Conservation (phyloP, 30 jellyfish, hydroid and myxozoan genomes). For the Morbakka virulenta region DNA sequence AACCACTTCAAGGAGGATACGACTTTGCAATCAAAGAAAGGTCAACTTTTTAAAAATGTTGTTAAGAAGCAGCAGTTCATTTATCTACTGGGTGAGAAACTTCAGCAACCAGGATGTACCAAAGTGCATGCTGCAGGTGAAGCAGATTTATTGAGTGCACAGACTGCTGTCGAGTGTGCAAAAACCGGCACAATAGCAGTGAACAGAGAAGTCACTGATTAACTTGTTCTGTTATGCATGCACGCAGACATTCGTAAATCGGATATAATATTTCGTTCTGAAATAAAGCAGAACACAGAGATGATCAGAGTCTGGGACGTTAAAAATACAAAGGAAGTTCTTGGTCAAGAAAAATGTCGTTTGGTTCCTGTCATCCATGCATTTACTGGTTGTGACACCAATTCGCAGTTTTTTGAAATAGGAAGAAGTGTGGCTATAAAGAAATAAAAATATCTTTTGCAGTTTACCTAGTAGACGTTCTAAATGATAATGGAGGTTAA, state of each 20-base stretch:
- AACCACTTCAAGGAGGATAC: constrained; percentile 6
- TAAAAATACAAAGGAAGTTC: not conserved
- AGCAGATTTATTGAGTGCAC: constrained; percentile 20
- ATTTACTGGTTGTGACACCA: constrained; percentile 22
- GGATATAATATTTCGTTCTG: not conserved
- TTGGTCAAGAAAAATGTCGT: constrained; percentile 11
- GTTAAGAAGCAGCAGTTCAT: constrained; percentile 3
- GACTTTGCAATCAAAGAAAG: constrained; percentile 7
- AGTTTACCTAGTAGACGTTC: too few species aligned
- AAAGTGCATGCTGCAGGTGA: constrained; percentile 22
- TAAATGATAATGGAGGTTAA: too few species aligned
- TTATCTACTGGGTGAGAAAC: not conserved
- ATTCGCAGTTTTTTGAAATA: constrained; percentile 2
- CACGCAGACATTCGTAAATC: not conserved
- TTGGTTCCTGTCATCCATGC: constrained; percentile 3
- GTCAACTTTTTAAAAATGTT: not conserved
- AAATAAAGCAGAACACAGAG: not conserved
- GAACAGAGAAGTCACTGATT: constrained; percentile 1
- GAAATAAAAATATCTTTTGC: too few species aligned
- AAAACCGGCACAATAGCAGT: not conserved
- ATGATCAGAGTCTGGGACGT: constrained; percentile 8
- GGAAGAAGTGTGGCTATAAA: constrained; percentile 6
- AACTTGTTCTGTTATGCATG: not conserved
- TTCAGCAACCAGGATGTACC: not conserved
- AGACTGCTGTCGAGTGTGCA: constrained; percentile 21